A percentile compares a stretch with the other conserved stretches of the same genome.
Evolutionary conservation across 2,888 invertebrate genomes (phyloP).

Genomic region (Gnatocerus cornutus): DNA sequence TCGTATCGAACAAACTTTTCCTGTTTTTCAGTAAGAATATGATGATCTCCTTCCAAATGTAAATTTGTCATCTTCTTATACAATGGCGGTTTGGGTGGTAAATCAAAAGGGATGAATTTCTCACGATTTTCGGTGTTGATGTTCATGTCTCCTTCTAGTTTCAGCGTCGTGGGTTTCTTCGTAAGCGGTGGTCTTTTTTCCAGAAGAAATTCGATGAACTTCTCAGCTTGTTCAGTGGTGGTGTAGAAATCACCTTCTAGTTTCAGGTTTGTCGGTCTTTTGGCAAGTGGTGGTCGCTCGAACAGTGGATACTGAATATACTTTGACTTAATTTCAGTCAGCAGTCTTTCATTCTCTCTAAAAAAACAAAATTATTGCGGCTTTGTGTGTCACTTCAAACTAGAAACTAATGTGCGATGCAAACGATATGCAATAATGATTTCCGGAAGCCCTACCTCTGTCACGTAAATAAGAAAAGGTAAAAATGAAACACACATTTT

Average conservation of each 20-base stretch:
- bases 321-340: constrained; percentile 37
- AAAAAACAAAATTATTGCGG: constrained; percentile 11
- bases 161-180: constrained; percentile 68
- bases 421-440: constrained; percentile 16
- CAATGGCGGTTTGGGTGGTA: constrained; percentile 67
- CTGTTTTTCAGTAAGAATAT: constrained; percentile 69
- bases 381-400: constrained; percentile 3
- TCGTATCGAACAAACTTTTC: constrained; percentile 69
- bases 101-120: constrained; percentile 71
- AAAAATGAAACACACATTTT: constrained; percentile 60
- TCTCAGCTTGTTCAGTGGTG: constrained; percentile 71
- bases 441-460: constrained; percentile 13
- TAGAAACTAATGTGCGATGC: neutral
- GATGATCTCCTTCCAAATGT: constrained; percentile 71
- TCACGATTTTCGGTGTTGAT: constrained; percentile 72
- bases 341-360: constrained; percentile 40
- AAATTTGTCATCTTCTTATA: constrained; percentile 70
- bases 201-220: constrained; percentile 71
- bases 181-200: constrained; percentile 69
- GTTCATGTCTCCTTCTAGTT: constrained; percentile 68
- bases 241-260: constrained; percentile 73
- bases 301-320: constrained; percentile 25
- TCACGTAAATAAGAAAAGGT: constrained; percentile 27
- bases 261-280: constrained; percentile 70
- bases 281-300: constrained; percentile 60